Conservation (phyloP, 1,140 invertebrate genomes). For the Rhizoglyphus robini region DNA sequence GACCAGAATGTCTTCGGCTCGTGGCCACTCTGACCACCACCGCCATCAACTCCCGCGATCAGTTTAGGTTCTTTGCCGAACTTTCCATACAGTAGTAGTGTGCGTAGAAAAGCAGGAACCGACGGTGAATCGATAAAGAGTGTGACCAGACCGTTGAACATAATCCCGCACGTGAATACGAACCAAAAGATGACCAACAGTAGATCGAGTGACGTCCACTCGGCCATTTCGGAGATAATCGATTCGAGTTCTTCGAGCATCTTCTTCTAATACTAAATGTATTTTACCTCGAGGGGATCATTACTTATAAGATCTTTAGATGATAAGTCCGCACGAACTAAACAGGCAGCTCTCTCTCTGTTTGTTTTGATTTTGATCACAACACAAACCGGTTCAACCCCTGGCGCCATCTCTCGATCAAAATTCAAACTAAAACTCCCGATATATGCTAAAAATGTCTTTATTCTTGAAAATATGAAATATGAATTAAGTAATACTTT, state of each 20-base stretch:
- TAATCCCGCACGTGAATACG: background rate
- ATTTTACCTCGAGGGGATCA: too few relatives aligned
- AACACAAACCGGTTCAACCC: too few relatives aligned
- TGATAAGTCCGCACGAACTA: too few relatives aligned
- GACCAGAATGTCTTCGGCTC: background rate
- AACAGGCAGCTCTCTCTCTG: too few relatives aligned
- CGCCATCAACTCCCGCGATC: background rate
- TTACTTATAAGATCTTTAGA: too few relatives aligned
- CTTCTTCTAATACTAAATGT: too few relatives aligned
- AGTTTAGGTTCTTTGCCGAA: background rate
- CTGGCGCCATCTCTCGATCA: too few relatives aligned
- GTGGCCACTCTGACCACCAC: background rate
- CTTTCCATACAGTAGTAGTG: constrained; percentile 1
- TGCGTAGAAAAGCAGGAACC: background rate
- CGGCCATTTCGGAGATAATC: too few relatives aligned
- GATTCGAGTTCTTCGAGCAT: too few relatives aligned
- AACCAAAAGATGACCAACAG: too few relatives aligned
- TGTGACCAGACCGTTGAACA: background rate
- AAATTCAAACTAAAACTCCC: background rate
- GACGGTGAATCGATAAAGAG: background rate
- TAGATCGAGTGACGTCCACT: too few relatives aligned
- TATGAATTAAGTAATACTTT: background rate
- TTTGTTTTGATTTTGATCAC: background rate
- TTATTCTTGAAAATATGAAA: background rate
- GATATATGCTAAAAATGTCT: background rate